Conservation (phyloP, 2,113 vertebrate species). For the Pardalotus punctatus region DNA sequence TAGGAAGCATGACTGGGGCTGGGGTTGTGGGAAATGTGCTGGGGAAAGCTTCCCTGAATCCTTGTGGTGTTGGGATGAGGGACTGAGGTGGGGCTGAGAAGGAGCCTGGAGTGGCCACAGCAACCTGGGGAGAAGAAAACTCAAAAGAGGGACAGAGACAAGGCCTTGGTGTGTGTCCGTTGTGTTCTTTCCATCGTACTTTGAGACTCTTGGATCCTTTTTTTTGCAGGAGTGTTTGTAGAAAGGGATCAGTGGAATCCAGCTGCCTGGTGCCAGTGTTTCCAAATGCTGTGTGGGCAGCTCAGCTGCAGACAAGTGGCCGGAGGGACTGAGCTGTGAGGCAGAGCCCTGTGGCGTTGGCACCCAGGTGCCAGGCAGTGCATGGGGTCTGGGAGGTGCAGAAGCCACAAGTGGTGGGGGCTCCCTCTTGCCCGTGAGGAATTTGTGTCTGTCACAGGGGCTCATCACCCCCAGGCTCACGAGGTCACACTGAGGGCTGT, state of each 20-base stretch:
- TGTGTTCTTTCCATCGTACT: accelerated
- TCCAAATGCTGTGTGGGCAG: not conserved
- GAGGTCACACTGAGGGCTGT: accelerated
- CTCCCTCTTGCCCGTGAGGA: not conserved
- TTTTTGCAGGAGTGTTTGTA: not conserved
- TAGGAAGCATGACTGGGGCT: not conserved
- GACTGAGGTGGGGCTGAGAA: not conserved
- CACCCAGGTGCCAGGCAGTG: not conserved
- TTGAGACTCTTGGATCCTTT: not conserved
- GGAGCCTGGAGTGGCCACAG: not conserved
- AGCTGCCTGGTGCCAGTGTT: not conserved
- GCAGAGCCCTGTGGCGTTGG: not conserved
- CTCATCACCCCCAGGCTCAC: not conserved
- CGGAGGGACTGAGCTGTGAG: not conserved
- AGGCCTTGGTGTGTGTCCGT: not conserved
- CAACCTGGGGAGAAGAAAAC: not conserved
- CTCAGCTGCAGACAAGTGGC: not conserved
- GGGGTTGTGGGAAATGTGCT: not conserved
- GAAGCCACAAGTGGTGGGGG: not conserved
- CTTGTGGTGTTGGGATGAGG: accelerated
- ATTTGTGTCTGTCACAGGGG: not conserved
- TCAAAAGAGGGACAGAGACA: not conserved
- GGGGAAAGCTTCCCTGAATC: not conserved
- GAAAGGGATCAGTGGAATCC: not conserved
- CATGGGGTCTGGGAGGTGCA: not conserved